Conservation (phyloP, 2,113 vertebrate species). For the Vicugna pacos region DNA sequence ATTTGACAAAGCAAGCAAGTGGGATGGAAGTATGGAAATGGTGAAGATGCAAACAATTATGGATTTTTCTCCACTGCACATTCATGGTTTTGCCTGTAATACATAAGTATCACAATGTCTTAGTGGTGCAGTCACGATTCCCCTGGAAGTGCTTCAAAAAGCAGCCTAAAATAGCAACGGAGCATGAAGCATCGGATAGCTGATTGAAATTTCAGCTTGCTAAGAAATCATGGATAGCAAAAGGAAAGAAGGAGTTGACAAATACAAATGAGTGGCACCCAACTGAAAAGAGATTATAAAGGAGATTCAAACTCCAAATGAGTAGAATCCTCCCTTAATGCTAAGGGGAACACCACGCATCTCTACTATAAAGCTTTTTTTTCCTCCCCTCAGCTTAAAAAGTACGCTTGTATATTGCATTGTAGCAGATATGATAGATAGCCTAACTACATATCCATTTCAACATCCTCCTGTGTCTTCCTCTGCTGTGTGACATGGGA, state of each 20-base stretch:
- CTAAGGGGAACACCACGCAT: neutral
- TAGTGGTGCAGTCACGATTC: neutral
- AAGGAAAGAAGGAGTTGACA: neutral
- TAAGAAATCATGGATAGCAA: neutral
- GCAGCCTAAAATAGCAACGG: neutral
- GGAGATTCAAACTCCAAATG: neutral
- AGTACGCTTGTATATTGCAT: neutral
- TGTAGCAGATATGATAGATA: neutral
- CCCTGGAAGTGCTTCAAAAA: neutral
- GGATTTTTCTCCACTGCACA: neutral
- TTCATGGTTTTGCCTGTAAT: slow-evolving; percentile 11
- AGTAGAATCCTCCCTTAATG: neutral
- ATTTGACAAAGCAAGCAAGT: neutral
- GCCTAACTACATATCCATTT: neutral
- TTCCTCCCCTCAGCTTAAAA: neutral
- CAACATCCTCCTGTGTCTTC: neutral
- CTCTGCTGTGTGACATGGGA: neutral
- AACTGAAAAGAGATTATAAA: neutral
- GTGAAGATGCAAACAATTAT: neutral
- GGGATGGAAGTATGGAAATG: neutral
- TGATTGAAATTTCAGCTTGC: neutral
- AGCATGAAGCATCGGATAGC: neutral
- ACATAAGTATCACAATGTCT: neutral
- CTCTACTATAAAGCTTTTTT: neutral
- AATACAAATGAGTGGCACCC: neutral